Percentiles rank a stretch among this genome's conserved stretches.
phyloP scores from a whole-genome alignment of 2,113 vertebrate genomes.

The Apistogramma diplotaenia region DNA sequence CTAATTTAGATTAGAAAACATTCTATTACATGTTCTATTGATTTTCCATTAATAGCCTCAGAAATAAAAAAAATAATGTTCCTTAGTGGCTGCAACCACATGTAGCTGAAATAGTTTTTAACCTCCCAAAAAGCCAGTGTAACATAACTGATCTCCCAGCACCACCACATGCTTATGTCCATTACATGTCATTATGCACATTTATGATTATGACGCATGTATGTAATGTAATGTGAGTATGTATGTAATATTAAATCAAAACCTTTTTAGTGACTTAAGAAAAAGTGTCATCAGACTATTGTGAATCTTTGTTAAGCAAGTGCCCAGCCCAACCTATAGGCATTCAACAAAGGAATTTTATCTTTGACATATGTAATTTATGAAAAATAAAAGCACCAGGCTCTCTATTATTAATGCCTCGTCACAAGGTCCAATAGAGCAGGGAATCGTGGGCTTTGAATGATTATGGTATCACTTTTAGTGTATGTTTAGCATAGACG shows the following conservation, averaged over 20 bases:
- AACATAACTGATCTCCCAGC: background rate
- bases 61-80: fast-evolving
- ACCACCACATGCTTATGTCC: background rate
- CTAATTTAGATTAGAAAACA: background rate
- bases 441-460: conserved; percentile 73
- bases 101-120: background rate
- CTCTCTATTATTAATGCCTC: conserved; percentile 76
- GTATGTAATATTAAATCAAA: background rate
- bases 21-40: background rate
- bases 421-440: conserved; percentile 82
- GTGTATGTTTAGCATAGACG: conserved; percentile 75
- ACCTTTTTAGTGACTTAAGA: background rate
- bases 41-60: background rate
- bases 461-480: conserved; percentile 80
- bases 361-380: conserved; percentile 79
- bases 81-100: background rate
- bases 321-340: conserved; percentile 15
- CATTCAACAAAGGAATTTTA: conserved; percentile 61
- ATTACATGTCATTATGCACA: background rate
- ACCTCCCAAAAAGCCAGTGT: background rate
- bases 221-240: too few species aligned
- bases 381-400: conserved; percentile 73
- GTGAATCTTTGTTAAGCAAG: conserved; percentile 22
- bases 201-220: background rate
- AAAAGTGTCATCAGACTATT: conserved; percentile 3